Percentiles rank a stretch among this genome's conserved stretches.
These are phyloP conservation scores for Excalfactoria chinensis DNA, from an alignment of 2,113 vertebrate genomes.

Conservation along the genomic window DNA sequence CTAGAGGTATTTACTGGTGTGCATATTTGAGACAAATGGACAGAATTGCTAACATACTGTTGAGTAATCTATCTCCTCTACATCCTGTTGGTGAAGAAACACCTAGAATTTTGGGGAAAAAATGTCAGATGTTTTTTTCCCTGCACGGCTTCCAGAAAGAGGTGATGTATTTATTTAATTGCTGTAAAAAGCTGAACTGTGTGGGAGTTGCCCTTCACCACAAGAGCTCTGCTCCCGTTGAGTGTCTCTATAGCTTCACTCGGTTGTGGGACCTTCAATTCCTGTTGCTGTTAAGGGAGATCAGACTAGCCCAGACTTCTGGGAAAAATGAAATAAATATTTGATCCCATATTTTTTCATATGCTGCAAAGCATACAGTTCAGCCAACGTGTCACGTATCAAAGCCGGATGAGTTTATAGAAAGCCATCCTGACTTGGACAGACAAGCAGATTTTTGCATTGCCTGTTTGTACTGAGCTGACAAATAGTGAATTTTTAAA, in stretches of 20 bases:
- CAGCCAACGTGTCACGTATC: background rate
- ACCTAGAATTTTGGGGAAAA: background rate
- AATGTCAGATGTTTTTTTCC: background rate
- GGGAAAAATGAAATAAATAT: background rate
- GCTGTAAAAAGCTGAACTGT: background rate
- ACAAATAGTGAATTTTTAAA: background rate
- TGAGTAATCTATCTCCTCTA: background rate
- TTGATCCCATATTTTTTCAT: background rate
- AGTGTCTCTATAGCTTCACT: background rate
- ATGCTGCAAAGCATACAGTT: background rate
- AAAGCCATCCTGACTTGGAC: background rate
- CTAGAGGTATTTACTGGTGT: background rate
- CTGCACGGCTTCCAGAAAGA: background rate
- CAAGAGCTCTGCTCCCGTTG: background rate
- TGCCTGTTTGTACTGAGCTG: background rate
- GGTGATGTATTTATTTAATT: background rate
- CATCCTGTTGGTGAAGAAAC: slow-evolving; percentile 28
- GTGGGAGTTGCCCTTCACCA: background rate
- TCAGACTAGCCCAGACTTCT: background rate
- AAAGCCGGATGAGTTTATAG: background rate
- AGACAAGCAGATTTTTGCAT: background rate
- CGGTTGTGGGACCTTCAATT: background rate
- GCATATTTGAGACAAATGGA: background rate
- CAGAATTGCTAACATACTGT: background rate
- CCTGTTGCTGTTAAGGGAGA: background rate